Conservation (phyloP, 2,113 vertebrate species). For the Sinosuthora webbiana region DNA sequence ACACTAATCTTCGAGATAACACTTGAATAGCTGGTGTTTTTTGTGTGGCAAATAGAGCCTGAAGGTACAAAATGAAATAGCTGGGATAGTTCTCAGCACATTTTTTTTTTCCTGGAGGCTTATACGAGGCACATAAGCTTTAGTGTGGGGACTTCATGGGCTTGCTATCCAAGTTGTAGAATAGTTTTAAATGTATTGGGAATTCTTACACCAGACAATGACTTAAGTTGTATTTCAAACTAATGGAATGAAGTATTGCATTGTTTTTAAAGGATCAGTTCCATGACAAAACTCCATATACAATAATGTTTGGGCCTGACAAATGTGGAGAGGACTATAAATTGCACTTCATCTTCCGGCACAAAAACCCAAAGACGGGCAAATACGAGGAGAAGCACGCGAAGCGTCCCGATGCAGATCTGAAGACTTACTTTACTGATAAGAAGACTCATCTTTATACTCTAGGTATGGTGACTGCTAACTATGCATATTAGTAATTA, state of each 20-base stretch:
- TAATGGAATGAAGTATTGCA: not conserved
- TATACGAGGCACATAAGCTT: not conserved
- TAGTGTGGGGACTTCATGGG: not conserved
- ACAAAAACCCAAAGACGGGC: conserved; percentile 94
- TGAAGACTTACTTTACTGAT: conserved; percentile 93
- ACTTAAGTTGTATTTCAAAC: not conserved
- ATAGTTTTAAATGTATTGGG: not conserved
- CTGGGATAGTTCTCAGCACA: not conserved
- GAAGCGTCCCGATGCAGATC: conserved; percentile 90
- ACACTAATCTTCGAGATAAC: not conserved
- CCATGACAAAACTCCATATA: conserved; percentile 94
- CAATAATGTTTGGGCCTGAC: conserved; percentile 98
- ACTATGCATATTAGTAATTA: not conserved
- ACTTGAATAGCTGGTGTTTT: not conserved
- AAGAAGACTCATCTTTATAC: conserved; percentile 98
- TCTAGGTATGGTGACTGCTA: conserved; percentile 72
- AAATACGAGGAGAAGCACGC: conserved; percentile 94
- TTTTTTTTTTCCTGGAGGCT: not conserved
- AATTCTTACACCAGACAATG: not conserved
- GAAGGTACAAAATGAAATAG: not conserved
- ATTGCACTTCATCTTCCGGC: conserved; percentile 97
- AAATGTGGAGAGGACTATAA: conserved; percentile 99
- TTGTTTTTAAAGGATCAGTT: conserved; percentile 85
- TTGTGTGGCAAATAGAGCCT: not conserved
- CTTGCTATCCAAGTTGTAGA: not conserved